Base-by-base conservation (phyloP, 2,797 vertebrate genomes). In the Urosaurus nigricauda region DNA sequence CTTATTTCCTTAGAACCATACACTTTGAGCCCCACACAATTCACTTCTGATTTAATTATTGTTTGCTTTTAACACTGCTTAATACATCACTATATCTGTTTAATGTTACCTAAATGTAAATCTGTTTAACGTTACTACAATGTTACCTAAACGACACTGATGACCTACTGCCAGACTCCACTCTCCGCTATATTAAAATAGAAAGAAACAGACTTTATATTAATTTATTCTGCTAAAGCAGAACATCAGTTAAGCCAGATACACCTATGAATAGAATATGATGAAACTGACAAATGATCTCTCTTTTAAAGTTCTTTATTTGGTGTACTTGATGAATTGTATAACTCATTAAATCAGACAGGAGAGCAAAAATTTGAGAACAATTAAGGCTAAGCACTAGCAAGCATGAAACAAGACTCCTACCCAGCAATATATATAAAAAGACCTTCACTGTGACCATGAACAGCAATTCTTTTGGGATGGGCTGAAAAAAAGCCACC, bases 211-310 rank as follows among this genome's bases (percentile, higher is more conserved):
- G 29, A 79, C 32, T 68, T 53, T 79, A 16, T n/a, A 74, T 24
- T 32, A 32, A 60, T 47, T 87, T 13, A 58, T 60, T 37, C 40
- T 88, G 58, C 80, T 83, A 68, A 83, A 83, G n/a, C 35, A 58
- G 53, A 63, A 60, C 11, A 65, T 51, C 29, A 83, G 32, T 32
- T 35, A 78, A 65, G 53, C 74, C 71, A 77, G 83, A 75, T 78
- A 40, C 24, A 88, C 32, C 73, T 83, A 83, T 19, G 13, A 84
- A 29, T 65, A 85, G 75, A 85, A 79, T 60, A 14, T 9, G 32
- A 89, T 43, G 37, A 89, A 89, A 87, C 65, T 89, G 83, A 89
- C 70, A 89, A 79, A 89, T 83, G 60, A 90, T 14, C 5, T 80
- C 11, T 87, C 53, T 53, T 43, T 83, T 86, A 53, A 78, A 88